phyloP scores from a whole-genome alignment of 2,888 invertebrate species.

The Cenopis cana region DNA sequence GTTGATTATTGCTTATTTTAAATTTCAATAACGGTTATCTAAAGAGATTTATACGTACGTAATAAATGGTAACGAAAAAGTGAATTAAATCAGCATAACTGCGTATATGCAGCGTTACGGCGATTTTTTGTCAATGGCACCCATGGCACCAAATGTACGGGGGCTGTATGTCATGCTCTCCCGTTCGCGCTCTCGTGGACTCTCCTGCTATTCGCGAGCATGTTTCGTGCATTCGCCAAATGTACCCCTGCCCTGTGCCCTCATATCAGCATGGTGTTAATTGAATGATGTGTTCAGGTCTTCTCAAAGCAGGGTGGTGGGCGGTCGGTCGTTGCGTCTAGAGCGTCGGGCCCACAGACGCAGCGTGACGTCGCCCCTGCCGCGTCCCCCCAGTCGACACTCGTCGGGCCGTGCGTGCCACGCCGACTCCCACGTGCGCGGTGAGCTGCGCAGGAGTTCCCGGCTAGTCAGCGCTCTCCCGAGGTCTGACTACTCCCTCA shows the following conservation, averaged over 20 bases:
- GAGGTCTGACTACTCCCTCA: slow-evolving; percentile 83
- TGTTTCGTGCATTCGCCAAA: not conserved
- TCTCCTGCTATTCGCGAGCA: no score
- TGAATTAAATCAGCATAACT: no score
- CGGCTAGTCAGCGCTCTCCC: slow-evolving; percentile 81
- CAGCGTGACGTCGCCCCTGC: slow-evolving; percentile 74
- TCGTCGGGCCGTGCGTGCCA: slow-evolving; percentile 64
- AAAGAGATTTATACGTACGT: no score
- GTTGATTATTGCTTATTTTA: no score
- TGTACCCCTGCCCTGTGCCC: not conserved
- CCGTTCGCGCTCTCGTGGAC: no score
- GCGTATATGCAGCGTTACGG: no score
- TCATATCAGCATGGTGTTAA: not conserved
- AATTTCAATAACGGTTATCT: no score
- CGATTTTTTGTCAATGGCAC: no score
- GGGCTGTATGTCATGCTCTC: no score
- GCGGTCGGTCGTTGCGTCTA: slow-evolving; percentile 83
- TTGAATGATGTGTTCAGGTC: slow-evolving; percentile 65
- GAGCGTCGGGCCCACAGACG: slow-evolving; percentile 72
- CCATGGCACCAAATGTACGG: no score
- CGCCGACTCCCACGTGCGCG: slow-evolving; percentile 73
- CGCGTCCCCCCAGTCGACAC: slow-evolving; percentile 70
- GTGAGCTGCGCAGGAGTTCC: slow-evolving; percentile 76
- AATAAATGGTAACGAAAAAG: no score
- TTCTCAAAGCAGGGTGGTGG: slow-evolving; percentile 85